A percentile compares a stretch with the other conserved stretches of the same genome.
phyloP scores from a whole-genome alignment of 2,888 invertebrate species.

The Tineola bisselliella region DNA sequence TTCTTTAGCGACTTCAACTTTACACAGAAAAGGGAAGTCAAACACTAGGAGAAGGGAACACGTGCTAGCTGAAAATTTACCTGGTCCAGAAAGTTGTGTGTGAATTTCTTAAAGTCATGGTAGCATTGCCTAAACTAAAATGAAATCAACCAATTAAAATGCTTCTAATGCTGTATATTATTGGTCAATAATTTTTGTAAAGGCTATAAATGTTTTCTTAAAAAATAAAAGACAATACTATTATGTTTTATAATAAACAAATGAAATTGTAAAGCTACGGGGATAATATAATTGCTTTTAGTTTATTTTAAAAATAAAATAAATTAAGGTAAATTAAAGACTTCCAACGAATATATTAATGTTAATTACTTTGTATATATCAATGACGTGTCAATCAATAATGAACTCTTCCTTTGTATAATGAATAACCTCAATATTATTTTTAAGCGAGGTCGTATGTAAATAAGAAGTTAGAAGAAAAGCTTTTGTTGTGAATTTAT shows the following conservation, averaged over 20 bases:
- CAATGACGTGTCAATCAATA: slow-evolving; percentile 17
- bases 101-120: slow-evolving; percentile 46
- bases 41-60: slow-evolving; percentile 73
- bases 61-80: slow-evolving; percentile 84
- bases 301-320: background rate
- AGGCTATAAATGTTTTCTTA: background rate
- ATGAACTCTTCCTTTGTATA: slow-evolving; percentile 15
- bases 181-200: too few species aligned
- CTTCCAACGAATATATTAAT: slow-evolving; percentile 4
- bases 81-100: slow-evolving; percentile 90
- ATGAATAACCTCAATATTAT: background rate
- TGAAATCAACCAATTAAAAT: too few species aligned
- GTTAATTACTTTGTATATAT: slow-evolving; percentile 16
- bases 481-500: slow-evolving; percentile 3
- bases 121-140: too few species aligned
- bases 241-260: background rate
- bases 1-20: slow-evolving; percentile 52
- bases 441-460: background rate
- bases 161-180: too few species aligned
- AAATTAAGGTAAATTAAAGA: background rate
- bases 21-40: slow-evolving; percentile 62
- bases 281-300: background rate
- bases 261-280: background rate
- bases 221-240: background rate
- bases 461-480: background rate